Conservation (phyloP, 2,797 vertebrate genomes). For the Gorsachius magnificus region DNA sequence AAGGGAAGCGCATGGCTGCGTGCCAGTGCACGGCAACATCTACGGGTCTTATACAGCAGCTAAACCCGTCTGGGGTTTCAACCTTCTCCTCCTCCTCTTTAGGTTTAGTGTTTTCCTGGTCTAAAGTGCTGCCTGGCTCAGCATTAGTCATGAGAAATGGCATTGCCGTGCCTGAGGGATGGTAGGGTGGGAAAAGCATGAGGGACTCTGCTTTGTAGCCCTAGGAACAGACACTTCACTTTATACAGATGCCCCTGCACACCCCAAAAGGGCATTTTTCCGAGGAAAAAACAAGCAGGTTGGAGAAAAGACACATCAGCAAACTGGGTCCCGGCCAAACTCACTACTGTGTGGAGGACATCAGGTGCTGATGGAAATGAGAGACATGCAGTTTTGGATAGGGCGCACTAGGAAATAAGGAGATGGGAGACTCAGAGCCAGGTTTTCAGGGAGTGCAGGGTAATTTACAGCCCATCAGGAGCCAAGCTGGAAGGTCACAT, state of each 20-base stretch:
- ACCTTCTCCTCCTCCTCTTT: neutral
- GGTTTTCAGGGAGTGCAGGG: too few species aligned
- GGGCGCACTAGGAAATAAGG: too few species aligned
- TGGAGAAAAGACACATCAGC: neutral
- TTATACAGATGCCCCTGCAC: neutral
- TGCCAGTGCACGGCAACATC: neutral
- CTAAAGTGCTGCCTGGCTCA: neutral
- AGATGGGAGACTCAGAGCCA: neutral
- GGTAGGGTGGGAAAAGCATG: rapidly evolving
- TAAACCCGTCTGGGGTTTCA: neutral
- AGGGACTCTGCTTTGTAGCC: neutral
- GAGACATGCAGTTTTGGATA: neutral
- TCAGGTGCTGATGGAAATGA: neutral
- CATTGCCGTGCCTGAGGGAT: neutral
- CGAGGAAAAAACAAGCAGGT: neutral
- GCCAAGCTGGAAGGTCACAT: neutral
- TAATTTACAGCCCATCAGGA: neutral
- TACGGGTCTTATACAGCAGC: rapidly evolving
- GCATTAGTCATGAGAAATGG: neutral
- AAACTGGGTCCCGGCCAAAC: neutral
- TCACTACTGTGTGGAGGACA: neutral
- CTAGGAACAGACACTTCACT: neutral
- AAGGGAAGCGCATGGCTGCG: neutral
- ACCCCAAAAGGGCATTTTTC: neutral
- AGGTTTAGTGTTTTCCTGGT: neutral